Evolutionary conservation across 2,888 invertebrate species (phyloP).

Genomic region (Allolobophora icterica): DNA sequence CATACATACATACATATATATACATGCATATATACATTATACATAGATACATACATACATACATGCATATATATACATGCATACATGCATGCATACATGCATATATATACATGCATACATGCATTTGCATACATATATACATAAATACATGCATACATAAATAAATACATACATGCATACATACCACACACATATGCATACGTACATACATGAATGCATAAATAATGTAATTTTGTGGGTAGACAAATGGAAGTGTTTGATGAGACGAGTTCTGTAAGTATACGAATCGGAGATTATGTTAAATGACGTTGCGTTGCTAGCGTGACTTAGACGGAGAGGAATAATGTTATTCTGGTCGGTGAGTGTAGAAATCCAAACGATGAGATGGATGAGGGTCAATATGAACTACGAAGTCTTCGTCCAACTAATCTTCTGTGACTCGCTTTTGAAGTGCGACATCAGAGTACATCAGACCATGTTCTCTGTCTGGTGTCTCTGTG

Average conservation of each 20-base stretch:
- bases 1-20: too few species aligned
- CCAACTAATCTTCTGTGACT: too few species aligned
- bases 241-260: too few species aligned
- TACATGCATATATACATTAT: too few species aligned
- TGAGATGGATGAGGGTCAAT: not conserved
- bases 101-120: not conserved
- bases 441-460: not conserved
- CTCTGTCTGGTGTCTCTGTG: too few species aligned
- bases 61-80: too few species aligned
- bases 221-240: not conserved
- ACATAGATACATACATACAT: too few species aligned
- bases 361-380: not conserved
- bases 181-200: not conserved
- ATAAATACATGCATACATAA: not conserved
- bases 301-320: too few species aligned
- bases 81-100: too few species aligned
- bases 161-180: not conserved
- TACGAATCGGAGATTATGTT: not conserved
- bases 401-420: not conserved
- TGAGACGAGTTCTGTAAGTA: too few species aligned
- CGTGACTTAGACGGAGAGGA: too few species aligned
- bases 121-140: not conserved
- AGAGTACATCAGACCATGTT: not conserved
- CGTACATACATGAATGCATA: not conserved
- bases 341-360: too few species aligned